These are phyloP conservation scores for Regulus satrapa DNA, from an alignment of 2,113 vertebrate genomes.

Conservation along the genomic window DNA sequence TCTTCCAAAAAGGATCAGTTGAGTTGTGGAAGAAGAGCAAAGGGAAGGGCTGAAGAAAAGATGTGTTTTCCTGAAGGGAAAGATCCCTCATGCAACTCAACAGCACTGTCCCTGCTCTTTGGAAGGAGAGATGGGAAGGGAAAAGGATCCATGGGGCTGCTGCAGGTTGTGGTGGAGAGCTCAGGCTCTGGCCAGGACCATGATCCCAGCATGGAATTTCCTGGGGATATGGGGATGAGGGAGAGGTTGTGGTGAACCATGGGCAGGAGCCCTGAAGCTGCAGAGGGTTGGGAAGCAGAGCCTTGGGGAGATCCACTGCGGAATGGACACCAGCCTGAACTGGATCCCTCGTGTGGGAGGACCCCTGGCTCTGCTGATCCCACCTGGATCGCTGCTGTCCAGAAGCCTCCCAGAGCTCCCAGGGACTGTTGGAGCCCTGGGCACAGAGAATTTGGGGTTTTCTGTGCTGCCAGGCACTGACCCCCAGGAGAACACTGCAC, in stretches of 20 bases:
- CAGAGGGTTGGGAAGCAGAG: neutral
- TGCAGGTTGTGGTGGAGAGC: neutral
- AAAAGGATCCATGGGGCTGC: neutral
- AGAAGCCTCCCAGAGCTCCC: neutral
- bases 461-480: too few species aligned
- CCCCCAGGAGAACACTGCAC: too few species aligned
- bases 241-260: fast-evolving
- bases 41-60: neutral
- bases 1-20: neutral
- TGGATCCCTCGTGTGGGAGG: neutral
- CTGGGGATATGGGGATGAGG: neutral
- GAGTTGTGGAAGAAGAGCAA: neutral
- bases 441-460: too few species aligned
- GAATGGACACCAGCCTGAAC: neutral
- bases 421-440: too few species aligned
- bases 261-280: neutral
- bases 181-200: neutral
- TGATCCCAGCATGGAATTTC: neutral
- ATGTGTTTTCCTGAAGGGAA: neutral
- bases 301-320: too few species aligned
- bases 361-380: neutral
- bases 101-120: neutral
- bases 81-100: fast-evolving
- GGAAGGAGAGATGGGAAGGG: neutral
- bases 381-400: fast-evolving